Evolutionary conservation across 2,888 invertebrate species (phyloP).

Genomic region (Andrena trimmerana): DNA sequence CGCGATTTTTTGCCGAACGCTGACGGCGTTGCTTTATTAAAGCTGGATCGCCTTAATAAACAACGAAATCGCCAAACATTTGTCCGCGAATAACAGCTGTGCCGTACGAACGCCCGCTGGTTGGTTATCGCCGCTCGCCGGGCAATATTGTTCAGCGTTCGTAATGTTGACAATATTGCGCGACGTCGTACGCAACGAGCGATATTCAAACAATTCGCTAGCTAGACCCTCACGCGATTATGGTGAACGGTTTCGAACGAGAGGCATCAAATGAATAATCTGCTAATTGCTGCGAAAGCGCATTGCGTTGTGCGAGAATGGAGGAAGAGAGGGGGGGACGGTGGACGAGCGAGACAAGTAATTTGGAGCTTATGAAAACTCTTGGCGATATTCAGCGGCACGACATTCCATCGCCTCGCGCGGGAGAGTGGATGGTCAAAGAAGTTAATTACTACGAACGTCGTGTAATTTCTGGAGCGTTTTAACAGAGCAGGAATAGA

Average conservation of each 20-base stretch:
- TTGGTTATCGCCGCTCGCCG: background rate
- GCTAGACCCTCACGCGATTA: no score
- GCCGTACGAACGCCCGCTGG: background rate
- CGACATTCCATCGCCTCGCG: background rate
- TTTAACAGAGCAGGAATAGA: background rate
- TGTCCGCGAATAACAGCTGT: constrained; percentile 9
- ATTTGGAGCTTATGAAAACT: constrained; percentile 22
- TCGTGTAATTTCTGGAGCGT: background rate
- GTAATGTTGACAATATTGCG: constrained; percentile 15
- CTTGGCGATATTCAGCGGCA: background rate
- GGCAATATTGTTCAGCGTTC: background rate
- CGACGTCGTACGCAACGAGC: no score
- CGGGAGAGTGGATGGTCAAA: background rate
- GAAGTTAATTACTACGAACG: constrained; percentile 28
- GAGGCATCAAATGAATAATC: background rate
- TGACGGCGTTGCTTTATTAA: background rate
- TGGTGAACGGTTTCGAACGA: background rate
- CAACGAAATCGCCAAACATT: constrained; percentile 28
- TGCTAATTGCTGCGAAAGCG: constrained; percentile 13
- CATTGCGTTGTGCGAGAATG: background rate
- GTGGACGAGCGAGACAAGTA: background rate
- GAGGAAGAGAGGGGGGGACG: background rate
- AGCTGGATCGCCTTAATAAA: constrained; percentile 19
- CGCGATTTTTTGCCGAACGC: background rate
- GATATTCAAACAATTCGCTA: no score